A percentile compares a stretch with the other conserved stretches of the same genome.
Conservation (phyloP, 2,797 vertebrate species). For the Micropoecilia bifurca region DNA sequence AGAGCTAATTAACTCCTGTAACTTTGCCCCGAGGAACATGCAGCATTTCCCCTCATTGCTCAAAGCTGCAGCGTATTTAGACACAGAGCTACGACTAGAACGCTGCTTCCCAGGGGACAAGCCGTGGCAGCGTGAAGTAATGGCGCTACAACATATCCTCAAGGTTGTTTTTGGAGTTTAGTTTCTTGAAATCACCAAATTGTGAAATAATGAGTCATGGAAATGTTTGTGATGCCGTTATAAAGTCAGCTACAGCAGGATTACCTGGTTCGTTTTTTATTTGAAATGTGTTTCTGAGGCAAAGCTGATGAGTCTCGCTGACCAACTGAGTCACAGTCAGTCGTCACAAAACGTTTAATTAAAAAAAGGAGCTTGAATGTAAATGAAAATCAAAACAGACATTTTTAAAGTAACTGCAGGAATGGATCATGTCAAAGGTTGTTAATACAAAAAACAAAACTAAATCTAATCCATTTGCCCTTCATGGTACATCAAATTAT, state of each 20-base stretch:
- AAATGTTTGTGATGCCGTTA: background rate
- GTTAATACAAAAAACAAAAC: background rate
- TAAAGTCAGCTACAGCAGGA: background rate
- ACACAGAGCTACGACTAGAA: background rate
- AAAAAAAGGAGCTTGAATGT: background rate
- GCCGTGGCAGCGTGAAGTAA: background rate
- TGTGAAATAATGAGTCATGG: background rate
- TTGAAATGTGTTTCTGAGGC: too few species aligned
- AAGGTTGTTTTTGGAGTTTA: background rate
- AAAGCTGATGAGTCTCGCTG: background rate
- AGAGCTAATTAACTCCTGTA: conserved; percentile 12
- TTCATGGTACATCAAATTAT: background rate
- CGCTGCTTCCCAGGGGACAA: background rate
- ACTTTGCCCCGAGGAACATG: conserved; percentile 1
- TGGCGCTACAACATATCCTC: background rate
- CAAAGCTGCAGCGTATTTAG: background rate
- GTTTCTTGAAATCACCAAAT: conserved; percentile 1
- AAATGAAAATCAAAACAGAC: background rate
- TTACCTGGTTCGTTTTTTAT: background rate
- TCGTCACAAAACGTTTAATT: background rate
- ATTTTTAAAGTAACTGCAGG: background rate
- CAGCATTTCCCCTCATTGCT: conserved; percentile 5
- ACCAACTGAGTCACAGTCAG: background rate
- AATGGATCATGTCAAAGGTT: background rate
- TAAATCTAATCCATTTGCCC: background rate